These are phyloP conservation scores for Vulpes lagopus DNA, from an alignment of 2,113 vertebrate species.

Conservation along the genomic window DNA sequence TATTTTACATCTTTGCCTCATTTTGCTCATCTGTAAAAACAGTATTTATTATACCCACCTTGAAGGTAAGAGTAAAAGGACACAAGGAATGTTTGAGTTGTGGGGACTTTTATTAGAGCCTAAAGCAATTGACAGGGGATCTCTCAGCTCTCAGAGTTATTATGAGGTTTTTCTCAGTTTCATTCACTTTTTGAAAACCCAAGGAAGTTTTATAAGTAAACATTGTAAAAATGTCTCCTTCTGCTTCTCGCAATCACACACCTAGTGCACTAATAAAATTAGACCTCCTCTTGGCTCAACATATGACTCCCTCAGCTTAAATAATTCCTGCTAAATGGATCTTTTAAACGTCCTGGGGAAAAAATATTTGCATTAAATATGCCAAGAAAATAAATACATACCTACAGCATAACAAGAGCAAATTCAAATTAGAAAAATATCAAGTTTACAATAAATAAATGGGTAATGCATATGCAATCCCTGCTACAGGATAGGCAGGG, in stretches of 20 bases:
- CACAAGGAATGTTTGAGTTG: not conserved
- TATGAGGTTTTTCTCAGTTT: constrained; percentile 28
- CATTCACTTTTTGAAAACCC: constrained; percentile 55
- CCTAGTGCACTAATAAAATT: constrained; percentile 66
- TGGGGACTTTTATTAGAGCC: not conserved
- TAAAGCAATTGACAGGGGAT: not conserved
- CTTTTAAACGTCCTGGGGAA: constrained; percentile 68
- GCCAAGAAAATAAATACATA: constrained; percentile 58
- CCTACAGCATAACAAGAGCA: constrained; percentile 9
- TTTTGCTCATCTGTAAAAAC: constrained; percentile 53
- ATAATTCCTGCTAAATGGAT: constrained; percentile 72
- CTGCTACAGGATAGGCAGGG: not conserved
- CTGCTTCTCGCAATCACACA: constrained; percentile 32
- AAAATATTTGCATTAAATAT: constrained; percentile 68
- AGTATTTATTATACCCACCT: constrained; percentile 25
- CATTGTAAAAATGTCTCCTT: constrained; percentile 71
- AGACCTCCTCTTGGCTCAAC: constrained; percentile 45
- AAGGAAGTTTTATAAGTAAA: constrained; percentile 70
- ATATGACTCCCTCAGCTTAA: constrained; percentile 64
- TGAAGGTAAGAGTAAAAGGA: constrained; percentile 4
- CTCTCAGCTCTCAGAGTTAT: constrained; percentile 40
- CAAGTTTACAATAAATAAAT: constrained; percentile 21
- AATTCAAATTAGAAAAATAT: constrained; percentile 69
- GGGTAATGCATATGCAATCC: not conserved
- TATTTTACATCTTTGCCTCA: constrained; percentile 34